Base-by-base conservation (phyloP, 2,888 invertebrate genomes). In the Drymonia ruficornis region DNA sequence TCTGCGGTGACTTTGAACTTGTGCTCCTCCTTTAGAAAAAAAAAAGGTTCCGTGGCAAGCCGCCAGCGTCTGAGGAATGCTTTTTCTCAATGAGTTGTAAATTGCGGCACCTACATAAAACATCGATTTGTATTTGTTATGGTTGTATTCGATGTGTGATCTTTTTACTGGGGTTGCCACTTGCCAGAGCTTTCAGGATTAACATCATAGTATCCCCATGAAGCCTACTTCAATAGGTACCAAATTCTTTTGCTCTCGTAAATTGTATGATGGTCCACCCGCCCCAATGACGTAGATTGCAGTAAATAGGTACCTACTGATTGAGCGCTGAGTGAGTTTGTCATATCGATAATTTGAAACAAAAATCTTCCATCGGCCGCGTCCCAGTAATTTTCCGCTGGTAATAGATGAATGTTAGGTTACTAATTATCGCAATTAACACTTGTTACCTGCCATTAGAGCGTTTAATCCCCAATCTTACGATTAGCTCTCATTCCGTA, bases 381-480 rank as follows among this genome's bases (percentile, higher is more conserved):
- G 57, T 66, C 59, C 50, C 0, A 40, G 63, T 63, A 46, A 44
- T 63, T 68, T 70, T 70, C 70, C 70, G 15, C 55, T 18, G 50
- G 49, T 49, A 48, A 49, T 49, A 16, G 31, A 18, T 43, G 52
- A 12, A 13, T 43, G 19, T 19, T 43, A 43, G 19, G 19, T 43
- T 31, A 31, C 42, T 65, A 69, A 66, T 49, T 52, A 61, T 52
- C 31, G 31, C 38, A 61, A 70, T 69, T 68, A 69, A 45, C 70
- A 38, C 36, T 45, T 52, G 34, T 58, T 60, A 51, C 49, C 19
- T 19, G 19, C 13, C 13, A 13, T 43, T 19, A 43, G 43, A 43
- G 16, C 23, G 31, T 55, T 50, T 55, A 59, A 57, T 66, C 48
- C 55, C 52, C 61, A 69, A 58, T 63, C 49, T 54, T 46, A 28